Percentiles rank a stretch among this genome's conserved stretches.
Conservation (phyloP, 2,797 vertebrate species). For the Anguilla marmorata region DNA sequence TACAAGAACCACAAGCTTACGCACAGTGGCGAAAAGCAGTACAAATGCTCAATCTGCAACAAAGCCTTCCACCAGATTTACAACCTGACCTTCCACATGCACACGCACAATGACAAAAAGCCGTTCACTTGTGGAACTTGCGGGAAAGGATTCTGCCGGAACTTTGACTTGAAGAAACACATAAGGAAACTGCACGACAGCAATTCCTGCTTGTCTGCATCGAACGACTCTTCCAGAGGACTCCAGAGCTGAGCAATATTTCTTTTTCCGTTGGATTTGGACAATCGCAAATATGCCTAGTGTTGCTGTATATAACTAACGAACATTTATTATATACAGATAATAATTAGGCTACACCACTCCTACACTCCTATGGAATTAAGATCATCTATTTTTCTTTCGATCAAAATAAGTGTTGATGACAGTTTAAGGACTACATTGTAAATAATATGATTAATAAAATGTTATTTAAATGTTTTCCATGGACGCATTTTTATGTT, state of each 20-base stretch:
- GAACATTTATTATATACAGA: constrained; percentile 18
- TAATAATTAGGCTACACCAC: constrained; percentile 23
- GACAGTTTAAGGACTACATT: constrained; percentile 47
- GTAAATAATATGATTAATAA: constrained; percentile 69
- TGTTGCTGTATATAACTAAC: constrained; percentile 32
- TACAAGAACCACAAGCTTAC: constrained; percentile 91
- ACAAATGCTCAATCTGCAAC: constrained; percentile 86
- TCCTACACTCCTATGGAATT: constrained; percentile 18
- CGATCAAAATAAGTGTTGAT: constrained; percentile 27
- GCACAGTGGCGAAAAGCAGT: constrained; percentile 88
- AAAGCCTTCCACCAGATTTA: constrained; percentile 90
- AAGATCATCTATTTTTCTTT: constrained; percentile 35
- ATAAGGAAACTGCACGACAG: constrained; percentile 86
- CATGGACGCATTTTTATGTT: constrained; percentile 52
- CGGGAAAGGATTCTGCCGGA: constrained; percentile 89
- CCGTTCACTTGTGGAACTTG: constrained; percentile 86
- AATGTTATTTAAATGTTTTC: constrained; percentile 73
- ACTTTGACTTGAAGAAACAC: constrained; percentile 92
- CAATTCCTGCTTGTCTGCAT: constrained; percentile 53
- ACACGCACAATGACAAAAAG: constrained; percentile 91
- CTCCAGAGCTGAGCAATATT: constrained; percentile 66
- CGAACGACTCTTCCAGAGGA: constrained; percentile 73
- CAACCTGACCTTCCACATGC: constrained; percentile 90
- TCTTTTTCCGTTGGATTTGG: constrained; percentile 32
- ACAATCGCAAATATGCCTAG: constrained; percentile 31